Evolutionary conservation across 1,140 invertebrate genomes (phyloP), one percentile per base, ranked within the genome.

Genomic region (Lucilia sericata): DNA sequence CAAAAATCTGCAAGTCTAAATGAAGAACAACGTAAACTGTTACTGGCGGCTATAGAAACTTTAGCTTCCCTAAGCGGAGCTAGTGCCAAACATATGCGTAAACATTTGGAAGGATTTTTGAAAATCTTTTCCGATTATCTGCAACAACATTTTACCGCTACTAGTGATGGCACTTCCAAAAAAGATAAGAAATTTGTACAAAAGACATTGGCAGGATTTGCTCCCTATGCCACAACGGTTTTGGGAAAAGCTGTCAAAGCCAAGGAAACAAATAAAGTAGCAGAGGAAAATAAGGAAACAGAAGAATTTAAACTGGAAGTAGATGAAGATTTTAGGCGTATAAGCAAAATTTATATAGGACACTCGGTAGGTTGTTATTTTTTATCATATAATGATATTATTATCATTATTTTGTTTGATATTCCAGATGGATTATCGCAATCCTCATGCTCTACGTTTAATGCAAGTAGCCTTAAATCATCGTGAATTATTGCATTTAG

Each of bases 311-410:
- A 70, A 2, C 25, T n/a, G 9, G 75, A 74, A 82, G 86, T 90
- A 4, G 87, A 89, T 84, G 89, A 91, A 14, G 85, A 86, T 30
- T 88, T 90, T 84, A 84, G 89, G 0, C 87, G 88, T 21, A 88
- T 91, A 0, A 88, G 88, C 83, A 91, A 91, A 80, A 90, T 91
- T 51, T 91, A 90, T 76, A 89, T 91, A 76, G 89, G 89, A 30
- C 85, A 90, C 65, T 91, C 89, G 80, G 89, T 90, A 75, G 81
- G 87, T 55, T 25, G 12, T 0, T 49, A 3, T 42, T 7, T 83
- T 70, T 42, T n/a, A 19, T 83, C 5, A n/a, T 2, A 42, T 42
- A 42, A 10, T 42, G 2, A 30, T 14, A 74, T 7, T 82, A 17
- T 55, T 0, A 25, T 19, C 3, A n/a, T 74, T 83, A 65, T 82